These are phyloP conservation scores for Addax nasomaculatus DNA, from an alignment of 2,113 vertebrate genomes.

Conservation along the genomic window DNA sequence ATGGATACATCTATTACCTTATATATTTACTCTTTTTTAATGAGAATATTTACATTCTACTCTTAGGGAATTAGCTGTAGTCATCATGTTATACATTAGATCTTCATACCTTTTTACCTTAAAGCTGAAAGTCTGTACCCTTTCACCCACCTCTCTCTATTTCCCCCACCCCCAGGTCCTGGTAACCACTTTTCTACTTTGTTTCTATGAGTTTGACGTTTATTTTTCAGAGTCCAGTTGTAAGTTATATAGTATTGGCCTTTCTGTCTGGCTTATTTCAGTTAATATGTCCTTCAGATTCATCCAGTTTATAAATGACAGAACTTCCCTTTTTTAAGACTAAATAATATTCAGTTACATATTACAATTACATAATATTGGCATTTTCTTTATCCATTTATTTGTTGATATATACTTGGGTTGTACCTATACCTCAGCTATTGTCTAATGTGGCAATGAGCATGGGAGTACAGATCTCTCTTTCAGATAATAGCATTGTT, in stretches of 20 bases:
- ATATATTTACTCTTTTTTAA: background rate
- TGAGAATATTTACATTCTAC: background rate
- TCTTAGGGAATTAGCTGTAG: background rate
- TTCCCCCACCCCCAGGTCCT: background rate
- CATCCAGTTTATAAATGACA: background rate
- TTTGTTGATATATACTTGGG: too few relatives aligned
- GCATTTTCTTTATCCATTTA: background rate
- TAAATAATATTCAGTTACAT: background rate
- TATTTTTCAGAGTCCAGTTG: background rate
- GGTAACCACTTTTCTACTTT: background rate
- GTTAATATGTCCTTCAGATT: background rate
- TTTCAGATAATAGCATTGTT: background rate
- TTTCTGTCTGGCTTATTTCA: background rate
- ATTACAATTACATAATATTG: background rate
- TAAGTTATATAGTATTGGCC: background rate
- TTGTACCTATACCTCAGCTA: background rate
- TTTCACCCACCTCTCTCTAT: background rate
- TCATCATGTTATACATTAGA: background rate
- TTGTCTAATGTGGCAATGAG: background rate
- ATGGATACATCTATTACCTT: background rate
- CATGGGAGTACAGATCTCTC: background rate
- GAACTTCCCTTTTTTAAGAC: background rate
- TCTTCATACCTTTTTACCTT: background rate
- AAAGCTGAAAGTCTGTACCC: background rate
- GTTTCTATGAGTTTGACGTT: background rate